These are phyloP conservation scores for Varanus komodoensis DNA, from an alignment of 2,113 vertebrate genomes.

Conservation along the genomic window DNA sequence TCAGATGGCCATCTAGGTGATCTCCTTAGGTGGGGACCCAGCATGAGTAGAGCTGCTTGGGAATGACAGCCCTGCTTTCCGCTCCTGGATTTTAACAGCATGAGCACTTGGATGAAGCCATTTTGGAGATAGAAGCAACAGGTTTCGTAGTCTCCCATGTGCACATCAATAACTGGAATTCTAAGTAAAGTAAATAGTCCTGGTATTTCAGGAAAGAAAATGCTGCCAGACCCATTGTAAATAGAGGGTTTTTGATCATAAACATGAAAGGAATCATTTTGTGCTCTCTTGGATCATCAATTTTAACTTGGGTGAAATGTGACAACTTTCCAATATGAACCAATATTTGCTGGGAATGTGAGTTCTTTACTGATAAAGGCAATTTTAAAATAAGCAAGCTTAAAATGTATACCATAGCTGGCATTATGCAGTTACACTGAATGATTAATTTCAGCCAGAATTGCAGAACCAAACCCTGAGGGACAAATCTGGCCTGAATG, in stretches of 20 bases:
- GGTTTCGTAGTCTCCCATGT: too few species aligned
- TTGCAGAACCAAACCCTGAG: too few species aligned
- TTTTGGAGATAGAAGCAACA: background rate
- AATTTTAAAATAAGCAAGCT: constrained; percentile 11
- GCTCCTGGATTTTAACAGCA: background rate
- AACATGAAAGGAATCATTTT: background rate
- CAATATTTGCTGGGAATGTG: background rate
- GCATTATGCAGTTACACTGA: background rate
- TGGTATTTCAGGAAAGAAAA: background rate
- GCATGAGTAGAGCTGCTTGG: background rate
- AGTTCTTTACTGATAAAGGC: constrained; percentile 26
- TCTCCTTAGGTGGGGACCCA: background rate
- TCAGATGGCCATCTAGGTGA: background rate
- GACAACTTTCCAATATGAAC: constrained; percentile 28
- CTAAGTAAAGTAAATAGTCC: constrained; percentile 1
- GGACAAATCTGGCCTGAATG: too few species aligned
- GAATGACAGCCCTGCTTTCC: background rate
- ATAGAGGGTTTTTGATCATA: background rate
- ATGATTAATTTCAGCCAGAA: background rate
- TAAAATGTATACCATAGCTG: constrained; percentile 19
- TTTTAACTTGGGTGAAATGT: constrained; percentile 4
- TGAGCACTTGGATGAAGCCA: background rate
- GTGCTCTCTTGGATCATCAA: background rate
- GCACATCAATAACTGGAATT: constrained; percentile 12
- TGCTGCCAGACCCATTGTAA: background rate